Base-by-base conservation (phyloP, 2,113 vertebrate species). In the Erinaceus europaeus region DNA sequence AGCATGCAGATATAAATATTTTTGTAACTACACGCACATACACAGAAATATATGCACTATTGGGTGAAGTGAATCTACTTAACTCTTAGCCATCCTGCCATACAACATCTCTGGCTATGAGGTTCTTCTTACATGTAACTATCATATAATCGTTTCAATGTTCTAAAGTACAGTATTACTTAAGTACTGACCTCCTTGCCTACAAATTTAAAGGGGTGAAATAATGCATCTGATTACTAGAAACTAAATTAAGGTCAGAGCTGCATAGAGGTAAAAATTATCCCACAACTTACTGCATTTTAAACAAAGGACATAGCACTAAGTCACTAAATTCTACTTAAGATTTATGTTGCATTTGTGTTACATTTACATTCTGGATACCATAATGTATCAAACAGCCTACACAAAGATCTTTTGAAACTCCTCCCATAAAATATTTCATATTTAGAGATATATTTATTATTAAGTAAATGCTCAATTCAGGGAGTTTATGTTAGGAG, bases 311-410 rank as follows among this genome's bases (percentile, higher is more conserved):
- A 59, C 36, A 27, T 18, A 78, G 20, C 36, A 44, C 29, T 48
- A 92, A 73, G 46, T 18, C 77, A 89, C 38, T 75, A 79, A 65
- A 53, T 79, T 89, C 48, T 48, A 32, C 48, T 36, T 86, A 65
- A 71, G 72, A 12, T 67, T 90, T 92, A 88, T 48, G 44, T 55
- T 84, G 48, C 79, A 21, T 23, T 90, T 50, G 76, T 14, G 5
- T 86, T 82, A 88, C 55, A 57, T 57, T 57, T 57, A 23, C 25
- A 57, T 29, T 57, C 29, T 27, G 29, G 23, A 27, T 27, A 27
- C 4, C 29, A 27, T 57, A 27, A 57, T 27, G 29, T 23, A 7
- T 29, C 55, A 57, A 57, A 57, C 29, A 27, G 8, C 55, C 55
- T 57, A 57, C 55, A 27, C 55, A 57, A 57, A 29, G 23, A 57